Evolutionary conservation across 2,797 vertebrate species (phyloP), one percentile per base, ranked within the genome.

Genomic region (Urosaurus nigricauda): DNA sequence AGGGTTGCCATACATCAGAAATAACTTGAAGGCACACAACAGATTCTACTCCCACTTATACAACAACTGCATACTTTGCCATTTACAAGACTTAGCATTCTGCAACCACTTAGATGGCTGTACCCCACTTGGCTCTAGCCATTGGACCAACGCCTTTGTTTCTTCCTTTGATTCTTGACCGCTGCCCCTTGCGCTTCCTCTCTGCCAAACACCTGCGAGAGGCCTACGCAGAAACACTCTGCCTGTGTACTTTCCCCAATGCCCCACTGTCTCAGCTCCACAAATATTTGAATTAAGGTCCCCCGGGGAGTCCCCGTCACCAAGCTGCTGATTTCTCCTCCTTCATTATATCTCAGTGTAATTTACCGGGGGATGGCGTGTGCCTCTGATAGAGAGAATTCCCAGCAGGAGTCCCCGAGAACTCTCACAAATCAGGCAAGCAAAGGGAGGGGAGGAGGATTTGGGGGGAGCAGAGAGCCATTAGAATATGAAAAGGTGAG

Each of bases 401-500:
- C 95, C 93, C 95, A 96, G 94, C 95, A 96, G 95, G 95, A 92
- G 82, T 93, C 94, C 90, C 85, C 16, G 60, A 79, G 43, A 77
- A 88, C 93, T 91, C 95, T 94, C 92, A 91, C 94, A 96, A 96
- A 96, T 96, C 95, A 96, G 92, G 21, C 37, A 35, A 40, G 83
- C n/a, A 6, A 17, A 13, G 56, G n/a, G 9, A 11, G 80, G 37
- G 92, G 88, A 93, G 86, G 94, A 90, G 43, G 17, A 75, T 40
- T 70, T n/a, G 2, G 51, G 79, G 94, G 87, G 94, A 85, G 93
- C 92, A 89, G 86, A 9, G 91, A 94, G 89, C 93, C 91, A 96
- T 96, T 95, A 95, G 94, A 96, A 96, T 95, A 95, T 95, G 95
- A 96, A 87, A 95, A 96, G 95, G 94, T 95, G 95, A 94, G 94